A percentile compares a stretch with the other conserved stretches of the same genome.
These are phyloP conservation scores for Lateolabrax maculatus DNA, from an alignment of 2,797 vertebrate genomes.

Conservation along the genomic window DNA sequence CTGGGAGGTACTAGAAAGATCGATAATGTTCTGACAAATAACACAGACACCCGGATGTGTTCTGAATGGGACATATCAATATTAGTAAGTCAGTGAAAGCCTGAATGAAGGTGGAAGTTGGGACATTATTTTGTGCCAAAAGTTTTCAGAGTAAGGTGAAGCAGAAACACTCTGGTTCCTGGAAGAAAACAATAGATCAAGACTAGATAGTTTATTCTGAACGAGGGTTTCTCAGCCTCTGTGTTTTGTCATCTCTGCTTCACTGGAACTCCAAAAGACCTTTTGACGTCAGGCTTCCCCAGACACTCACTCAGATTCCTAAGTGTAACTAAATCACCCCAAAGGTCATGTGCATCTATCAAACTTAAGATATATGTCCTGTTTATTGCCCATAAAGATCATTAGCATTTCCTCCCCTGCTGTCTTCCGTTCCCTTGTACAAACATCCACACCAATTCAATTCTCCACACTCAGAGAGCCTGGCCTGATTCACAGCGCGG, in stretches of 20 bases:
- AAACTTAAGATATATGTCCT: constrained; percentile 70
- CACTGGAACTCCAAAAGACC: constrained; percentile 48
- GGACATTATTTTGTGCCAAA: not conserved
- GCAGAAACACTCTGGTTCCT: constrained; percentile 12
- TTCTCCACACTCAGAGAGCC: constrained; percentile 60
- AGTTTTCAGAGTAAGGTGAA: constrained; percentile 23
- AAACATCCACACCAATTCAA: constrained; percentile 72
- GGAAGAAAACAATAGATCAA: constrained; percentile 28
- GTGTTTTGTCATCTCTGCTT: constrained; percentile 70
- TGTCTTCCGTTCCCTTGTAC: constrained; percentile 61
- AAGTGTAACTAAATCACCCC: constrained; percentile 70
- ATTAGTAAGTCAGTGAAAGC: constrained; percentile 1
- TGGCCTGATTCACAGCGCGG: constrained; percentile 47
- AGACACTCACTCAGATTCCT: constrained; percentile 61
- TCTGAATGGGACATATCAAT: not conserved
- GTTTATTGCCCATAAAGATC: constrained; percentile 75
- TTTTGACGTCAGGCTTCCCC: constrained; percentile 60
- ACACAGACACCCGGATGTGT: constrained; percentile 29
- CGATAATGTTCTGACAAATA: constrained; percentile 21
- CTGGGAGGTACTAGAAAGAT: constrained; percentile 18
- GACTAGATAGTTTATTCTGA: constrained; percentile 12
- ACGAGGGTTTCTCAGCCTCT: constrained; percentile 11
- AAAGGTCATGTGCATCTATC: constrained; percentile 72
- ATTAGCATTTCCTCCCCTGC: constrained; percentile 74
- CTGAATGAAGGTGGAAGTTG: constrained; percentile 7